Percentiles rank a stretch among this genome's conserved stretches.
These are phyloP conservation scores for Ophion ventricosus DNA, from an alignment of 2,888 invertebrate species.

Conservation along the genomic window DNA sequence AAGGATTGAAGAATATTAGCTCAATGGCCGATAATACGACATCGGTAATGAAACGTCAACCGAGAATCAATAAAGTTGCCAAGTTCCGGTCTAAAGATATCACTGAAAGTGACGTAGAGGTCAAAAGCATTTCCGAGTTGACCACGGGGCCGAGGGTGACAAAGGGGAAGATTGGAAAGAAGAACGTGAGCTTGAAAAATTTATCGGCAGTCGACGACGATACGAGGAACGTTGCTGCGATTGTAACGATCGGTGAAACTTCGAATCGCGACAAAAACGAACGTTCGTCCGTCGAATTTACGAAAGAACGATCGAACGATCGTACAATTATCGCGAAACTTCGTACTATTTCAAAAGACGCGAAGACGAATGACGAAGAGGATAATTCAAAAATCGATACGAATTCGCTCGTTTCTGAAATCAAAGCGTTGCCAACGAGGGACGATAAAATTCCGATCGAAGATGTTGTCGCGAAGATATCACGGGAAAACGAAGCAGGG, in stretches of 20 bases:
- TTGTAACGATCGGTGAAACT: conserved; percentile 51
- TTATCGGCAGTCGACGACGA: conserved; percentile 42
- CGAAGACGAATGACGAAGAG: conserved; percentile 10
- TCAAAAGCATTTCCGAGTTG: conserved; percentile 69
- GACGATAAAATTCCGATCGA: neutral
- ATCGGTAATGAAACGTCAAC: conserved; percentile 30
- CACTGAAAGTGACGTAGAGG: conserved; percentile 71
- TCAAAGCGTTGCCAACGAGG: neutral
- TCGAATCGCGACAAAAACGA: conserved; percentile 36
- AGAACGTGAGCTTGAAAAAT: conserved; percentile 50
- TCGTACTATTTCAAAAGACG: neutral
- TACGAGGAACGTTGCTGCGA: conserved; percentile 21
- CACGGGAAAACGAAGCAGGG: neutral
- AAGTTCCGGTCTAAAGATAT: conserved; percentile 74
- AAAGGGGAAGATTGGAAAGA: conserved; percentile 52
- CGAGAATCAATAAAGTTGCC: conserved; percentile 61
- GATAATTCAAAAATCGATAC: neutral
- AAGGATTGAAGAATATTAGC: conserved; percentile 34
- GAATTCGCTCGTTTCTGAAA: neutral
- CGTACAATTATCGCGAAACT: neutral
- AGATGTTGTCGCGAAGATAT: neutral
- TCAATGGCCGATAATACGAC: conserved; percentile 28
- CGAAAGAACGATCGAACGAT: neutral
- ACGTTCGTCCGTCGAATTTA: neutral
- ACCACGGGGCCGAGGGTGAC: conserved; percentile 25